Conservation (phyloP, 2,797 vertebrate genomes). For the Anguilla pacifica region DNA sequence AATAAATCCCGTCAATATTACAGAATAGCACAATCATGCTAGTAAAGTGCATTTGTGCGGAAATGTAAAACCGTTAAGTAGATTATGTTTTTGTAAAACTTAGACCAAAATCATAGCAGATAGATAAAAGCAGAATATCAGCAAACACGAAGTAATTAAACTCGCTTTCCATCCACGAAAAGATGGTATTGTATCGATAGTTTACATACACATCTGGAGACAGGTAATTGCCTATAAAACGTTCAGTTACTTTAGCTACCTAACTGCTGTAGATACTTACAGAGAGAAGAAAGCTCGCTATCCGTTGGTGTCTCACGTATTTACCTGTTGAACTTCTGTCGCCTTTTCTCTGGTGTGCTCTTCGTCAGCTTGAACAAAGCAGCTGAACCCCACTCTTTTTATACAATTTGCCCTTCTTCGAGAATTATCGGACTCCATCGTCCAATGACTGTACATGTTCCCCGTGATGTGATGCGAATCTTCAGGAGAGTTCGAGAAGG, state of each 20-base stretch:
- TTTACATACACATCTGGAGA: background rate
- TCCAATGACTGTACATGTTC: background rate
- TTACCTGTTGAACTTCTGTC: background rate
- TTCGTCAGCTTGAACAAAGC: background rate
- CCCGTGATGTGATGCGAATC: background rate
- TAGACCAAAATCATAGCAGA: too few relatives aligned
- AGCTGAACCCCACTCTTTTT: background rate
- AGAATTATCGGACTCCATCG: background rate
- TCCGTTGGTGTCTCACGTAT: background rate
- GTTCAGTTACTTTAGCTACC: background rate
- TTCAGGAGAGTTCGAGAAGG: background rate
- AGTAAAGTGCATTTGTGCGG: background rate
- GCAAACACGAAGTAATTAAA: background rate
- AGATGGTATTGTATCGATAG: too few relatives aligned
- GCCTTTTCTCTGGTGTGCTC: background rate
- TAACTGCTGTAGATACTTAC: background rate
- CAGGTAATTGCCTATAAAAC: background rate
- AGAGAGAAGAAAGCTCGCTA: background rate
- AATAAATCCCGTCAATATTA: too few relatives aligned
- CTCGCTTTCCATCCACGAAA: background rate
- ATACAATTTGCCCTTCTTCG: background rate
- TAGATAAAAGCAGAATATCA: background rate
- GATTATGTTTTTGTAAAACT: too few relatives aligned
- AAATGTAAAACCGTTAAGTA: too few relatives aligned
- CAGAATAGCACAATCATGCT: too few relatives aligned